Percentiles rank a stretch among this genome's conserved stretches.
Conservation (phyloP, 2,888 invertebrate genomes). For the Andrena dorsata region DNA sequence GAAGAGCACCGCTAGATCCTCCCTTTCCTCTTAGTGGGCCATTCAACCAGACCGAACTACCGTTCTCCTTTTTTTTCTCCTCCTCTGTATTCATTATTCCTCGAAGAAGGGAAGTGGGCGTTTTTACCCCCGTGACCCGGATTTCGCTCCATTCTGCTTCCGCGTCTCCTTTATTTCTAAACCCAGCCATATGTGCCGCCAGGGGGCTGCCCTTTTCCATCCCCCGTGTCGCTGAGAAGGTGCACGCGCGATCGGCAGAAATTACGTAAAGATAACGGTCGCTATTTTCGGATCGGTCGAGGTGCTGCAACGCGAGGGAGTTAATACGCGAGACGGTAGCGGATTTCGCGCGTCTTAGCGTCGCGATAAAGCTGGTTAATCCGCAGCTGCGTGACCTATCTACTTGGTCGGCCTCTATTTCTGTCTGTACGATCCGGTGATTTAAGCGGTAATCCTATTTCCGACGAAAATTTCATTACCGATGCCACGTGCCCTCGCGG, state of each 20-base stretch:
- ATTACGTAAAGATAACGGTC: conserved; percentile 22
- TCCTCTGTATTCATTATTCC: background rate
- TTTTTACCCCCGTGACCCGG: conserved; percentile 80
- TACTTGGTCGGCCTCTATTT: conserved; percentile 49
- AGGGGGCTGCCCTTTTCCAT: background rate
- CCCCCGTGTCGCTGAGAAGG: background rate
- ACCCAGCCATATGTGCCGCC: conserved; percentile 5
- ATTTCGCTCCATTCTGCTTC: conserved; percentile 66
- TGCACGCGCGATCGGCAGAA: background rate
- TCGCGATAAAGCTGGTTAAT: conserved; percentile 50
- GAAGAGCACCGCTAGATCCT: conserved; percentile 49
- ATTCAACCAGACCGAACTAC: conserved; percentile 6
- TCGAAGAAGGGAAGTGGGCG: conserved; percentile 58
- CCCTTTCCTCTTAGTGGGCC: conserved; percentile 5
- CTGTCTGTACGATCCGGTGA: conserved; percentile 49
- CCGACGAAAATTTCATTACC: conserved; percentile 59
- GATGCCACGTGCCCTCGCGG: conserved; percentile 29
- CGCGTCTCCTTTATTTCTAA: background rate
- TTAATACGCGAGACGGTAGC: conserved; percentile 8
- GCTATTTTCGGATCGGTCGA: conserved; percentile 16
- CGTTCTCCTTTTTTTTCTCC: conserved; percentile 3
- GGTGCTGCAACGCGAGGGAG: background rate
- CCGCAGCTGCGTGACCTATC: conserved; percentile 66
- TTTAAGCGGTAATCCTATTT: conserved; percentile 60
- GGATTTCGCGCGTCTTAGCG: conserved; percentile 34